A percentile compares a stretch with the other conserved stretches of the same genome.
These are phyloP conservation scores for Orthosia incerta DNA, from an alignment of 2,888 invertebrate species.

Conservation along the genomic window DNA sequence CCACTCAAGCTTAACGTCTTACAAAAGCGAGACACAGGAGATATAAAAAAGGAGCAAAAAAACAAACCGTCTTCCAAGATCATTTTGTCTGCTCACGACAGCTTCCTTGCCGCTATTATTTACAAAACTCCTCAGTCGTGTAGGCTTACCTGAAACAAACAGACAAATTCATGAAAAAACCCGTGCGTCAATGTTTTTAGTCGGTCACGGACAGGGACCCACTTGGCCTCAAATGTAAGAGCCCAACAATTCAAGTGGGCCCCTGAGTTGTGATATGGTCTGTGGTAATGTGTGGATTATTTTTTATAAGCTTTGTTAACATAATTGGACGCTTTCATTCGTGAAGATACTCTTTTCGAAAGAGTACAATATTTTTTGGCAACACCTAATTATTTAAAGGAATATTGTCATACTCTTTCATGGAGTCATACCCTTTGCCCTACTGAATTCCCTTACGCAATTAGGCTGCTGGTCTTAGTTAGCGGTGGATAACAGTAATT, in stretches of 20 bases:
- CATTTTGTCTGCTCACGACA: constrained; percentile 59
- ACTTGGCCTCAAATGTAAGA: constrained; percentile 20
- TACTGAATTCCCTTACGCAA: too few species aligned
- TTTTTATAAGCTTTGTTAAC: too few species aligned
- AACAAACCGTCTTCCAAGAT: constrained; percentile 46
- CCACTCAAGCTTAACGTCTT: constrained; percentile 27
- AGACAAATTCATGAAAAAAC: constrained; percentile 71
- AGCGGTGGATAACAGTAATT: too few species aligned
- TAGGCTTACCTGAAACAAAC: constrained; percentile 84
- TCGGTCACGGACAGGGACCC: constrained; percentile 59
- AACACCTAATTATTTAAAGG: too few species aligned
- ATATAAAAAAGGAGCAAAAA: constrained; percentile 12
- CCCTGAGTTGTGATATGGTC: background rate
- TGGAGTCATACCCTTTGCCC: too few species aligned
- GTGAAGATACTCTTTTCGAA: too few species aligned
- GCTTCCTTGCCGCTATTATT: constrained; percentile 65
- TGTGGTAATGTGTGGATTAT: background rate
- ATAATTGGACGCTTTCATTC: too few species aligned
- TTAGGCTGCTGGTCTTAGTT: too few species aligned
- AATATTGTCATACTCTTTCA: too few species aligned
- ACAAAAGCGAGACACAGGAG: constrained; percentile 24
- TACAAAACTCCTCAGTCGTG: constrained; percentile 71
- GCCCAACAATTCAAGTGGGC: background rate
- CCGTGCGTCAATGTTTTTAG: constrained; percentile 72
- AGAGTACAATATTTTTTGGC: too few species aligned